Evolutionary conservation across 2,888 invertebrate species (phyloP).

Genomic region (Stenchaetothrips biformis): DNA sequence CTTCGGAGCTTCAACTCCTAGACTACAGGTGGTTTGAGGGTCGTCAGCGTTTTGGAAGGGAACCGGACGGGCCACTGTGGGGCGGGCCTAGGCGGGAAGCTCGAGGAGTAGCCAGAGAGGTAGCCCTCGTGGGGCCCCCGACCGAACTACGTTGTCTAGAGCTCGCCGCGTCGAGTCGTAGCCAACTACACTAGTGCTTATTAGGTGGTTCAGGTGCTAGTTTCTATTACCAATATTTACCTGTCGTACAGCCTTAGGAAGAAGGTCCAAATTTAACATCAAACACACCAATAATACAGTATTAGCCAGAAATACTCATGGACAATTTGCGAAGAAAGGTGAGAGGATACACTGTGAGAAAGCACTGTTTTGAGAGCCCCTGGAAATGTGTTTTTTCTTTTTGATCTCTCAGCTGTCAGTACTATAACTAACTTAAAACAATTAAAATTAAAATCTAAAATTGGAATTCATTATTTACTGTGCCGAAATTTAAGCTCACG

Average conservation of each 20-base stretch:
- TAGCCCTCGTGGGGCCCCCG: no score
- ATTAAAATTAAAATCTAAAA: no score
- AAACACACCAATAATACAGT: conserved; percentile 25
- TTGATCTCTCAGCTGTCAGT: background rate
- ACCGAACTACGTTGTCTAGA: background rate
- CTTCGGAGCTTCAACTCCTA: background rate
- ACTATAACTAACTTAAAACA: background rate
- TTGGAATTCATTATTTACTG: no score
- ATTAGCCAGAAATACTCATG: conserved; percentile 21
- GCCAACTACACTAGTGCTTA: conserved; percentile 14
- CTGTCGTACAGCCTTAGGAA: conserved; percentile 14
- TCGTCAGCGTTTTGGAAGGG: background rate
- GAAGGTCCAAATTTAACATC: conserved; percentile 23
- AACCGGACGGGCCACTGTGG: no score
- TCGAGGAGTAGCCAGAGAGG: no score
- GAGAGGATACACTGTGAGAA: background rate
- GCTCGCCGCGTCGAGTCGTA: background rate
- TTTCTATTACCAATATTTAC: conserved; percentile 19
- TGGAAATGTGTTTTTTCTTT: no score
- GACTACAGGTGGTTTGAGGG: conserved; percentile 1
- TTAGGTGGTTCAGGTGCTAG: conserved; percentile 3
- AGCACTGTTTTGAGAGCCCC: no score
- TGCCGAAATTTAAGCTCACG: no score
- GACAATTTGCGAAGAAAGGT: conserved; percentile 7
- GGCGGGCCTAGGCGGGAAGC: no score